These are phyloP conservation scores for Parazoanthus atlanticus DNA, from an alignment of 92 coral and sea anemone genomes.

Conservation along the genomic window DNA sequence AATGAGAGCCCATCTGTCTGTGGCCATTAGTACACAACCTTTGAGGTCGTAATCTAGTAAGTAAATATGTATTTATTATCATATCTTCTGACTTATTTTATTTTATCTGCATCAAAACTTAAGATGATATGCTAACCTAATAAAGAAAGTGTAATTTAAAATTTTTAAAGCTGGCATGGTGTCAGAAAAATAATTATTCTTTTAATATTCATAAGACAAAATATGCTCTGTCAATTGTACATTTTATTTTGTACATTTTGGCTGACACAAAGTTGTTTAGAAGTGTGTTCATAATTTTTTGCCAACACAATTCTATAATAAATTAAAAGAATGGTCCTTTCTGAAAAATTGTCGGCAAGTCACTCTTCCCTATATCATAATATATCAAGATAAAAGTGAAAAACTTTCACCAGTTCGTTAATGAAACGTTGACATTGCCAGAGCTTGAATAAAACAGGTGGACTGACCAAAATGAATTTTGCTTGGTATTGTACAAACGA, in stretches of 20 bases:
- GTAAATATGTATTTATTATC: background rate
- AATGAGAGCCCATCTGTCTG: background rate
- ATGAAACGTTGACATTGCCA: background rate
- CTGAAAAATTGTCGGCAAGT: background rate
- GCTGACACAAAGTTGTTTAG: too few relatives aligned
- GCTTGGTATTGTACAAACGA: background rate
- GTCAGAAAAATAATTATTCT: background rate
- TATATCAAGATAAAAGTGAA: too few relatives aligned
- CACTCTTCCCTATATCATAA: background rate
- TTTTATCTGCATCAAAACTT: background rate
- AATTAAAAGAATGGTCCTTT: too few relatives aligned
- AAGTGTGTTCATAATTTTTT: too few relatives aligned
- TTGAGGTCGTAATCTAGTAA: background rate
- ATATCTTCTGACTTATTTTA: too few relatives aligned
- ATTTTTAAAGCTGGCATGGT: background rate
- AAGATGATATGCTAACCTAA: background rate
- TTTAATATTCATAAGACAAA: background rate
- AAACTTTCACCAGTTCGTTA: background rate
- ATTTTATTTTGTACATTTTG: too few relatives aligned
- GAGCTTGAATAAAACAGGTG: background rate
- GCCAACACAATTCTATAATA: background rate
- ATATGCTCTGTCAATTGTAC: too few relatives aligned
- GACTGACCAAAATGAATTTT: background rate
- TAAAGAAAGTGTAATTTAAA: background rate
- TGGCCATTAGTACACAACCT: background rate